These are phyloP conservation scores for Stenurella melanura DNA, from an alignment of 2,888 invertebrate genomes.

Conservation along the genomic window DNA sequence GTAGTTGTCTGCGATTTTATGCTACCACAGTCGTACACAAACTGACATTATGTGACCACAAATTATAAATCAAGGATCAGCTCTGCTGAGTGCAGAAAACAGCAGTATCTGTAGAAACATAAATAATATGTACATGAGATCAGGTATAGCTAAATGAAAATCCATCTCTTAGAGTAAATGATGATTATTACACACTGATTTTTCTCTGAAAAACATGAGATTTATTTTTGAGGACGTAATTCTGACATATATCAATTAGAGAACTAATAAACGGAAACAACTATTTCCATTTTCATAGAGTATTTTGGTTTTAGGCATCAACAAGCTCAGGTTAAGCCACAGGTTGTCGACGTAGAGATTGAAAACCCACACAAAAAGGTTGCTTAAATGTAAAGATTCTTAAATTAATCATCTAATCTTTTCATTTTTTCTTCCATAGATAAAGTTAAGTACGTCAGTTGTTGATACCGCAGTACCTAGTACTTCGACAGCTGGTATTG, in stretches of 20 bases:
- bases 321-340: slow-evolving; percentile 40
- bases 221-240: not conserved
- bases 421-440: slow-evolving; percentile 42
- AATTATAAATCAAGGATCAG: too few species aligned
- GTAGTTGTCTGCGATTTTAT: too few species aligned
- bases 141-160: not conserved
- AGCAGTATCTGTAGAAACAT: too few species aligned
- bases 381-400: not conserved
- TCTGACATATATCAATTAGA: not conserved
- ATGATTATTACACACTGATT: not conserved
- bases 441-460: slow-evolving; percentile 56
- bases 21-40: too few species aligned
- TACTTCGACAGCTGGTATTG: slow-evolving; percentile 67
- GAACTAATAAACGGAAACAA: not conserved
- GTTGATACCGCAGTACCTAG: slow-evolving; percentile 63
- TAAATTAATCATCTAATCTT: not conserved
- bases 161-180: not conserved
- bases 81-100: too few species aligned
- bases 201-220: not conserved
- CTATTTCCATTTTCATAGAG: not conserved
- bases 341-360: slow-evolving; percentile 56
- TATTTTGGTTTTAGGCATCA: slow-evolving; percentile 70
- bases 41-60: too few species aligned
- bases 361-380: slow-evolving; percentile 27
- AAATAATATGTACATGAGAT: too few species aligned